Conservation (phyloP, 2,113 vertebrate genomes). For the Bubalus kerabau region DNA sequence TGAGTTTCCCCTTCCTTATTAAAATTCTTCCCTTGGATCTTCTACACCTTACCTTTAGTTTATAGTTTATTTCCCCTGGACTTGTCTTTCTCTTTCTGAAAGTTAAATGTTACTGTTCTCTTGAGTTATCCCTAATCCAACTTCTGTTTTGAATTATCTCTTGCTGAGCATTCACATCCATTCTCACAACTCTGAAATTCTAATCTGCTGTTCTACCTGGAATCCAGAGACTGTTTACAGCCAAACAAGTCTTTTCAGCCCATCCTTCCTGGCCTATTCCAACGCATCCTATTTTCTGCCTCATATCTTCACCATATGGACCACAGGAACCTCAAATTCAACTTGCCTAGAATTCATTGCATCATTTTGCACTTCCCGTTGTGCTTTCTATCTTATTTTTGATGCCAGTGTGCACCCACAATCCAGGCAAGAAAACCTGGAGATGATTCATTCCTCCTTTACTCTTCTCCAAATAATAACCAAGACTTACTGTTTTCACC, state of each 20-base stretch:
- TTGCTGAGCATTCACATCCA: background rate
- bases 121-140: background rate
- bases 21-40: background rate
- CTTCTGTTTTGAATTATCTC: background rate
- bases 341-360: background rate
- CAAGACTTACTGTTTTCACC: background rate
- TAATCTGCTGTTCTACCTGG: background rate
- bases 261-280: background rate
- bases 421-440: background rate
- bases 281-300: background rate
- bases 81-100: background rate
- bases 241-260: background rate
- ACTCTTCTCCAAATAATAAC: background rate
- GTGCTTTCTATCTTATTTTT: background rate
- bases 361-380: background rate
- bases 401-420: background rate
- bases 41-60: background rate
- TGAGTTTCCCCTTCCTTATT: background rate
- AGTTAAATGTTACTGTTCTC: background rate
- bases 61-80: background rate
- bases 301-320: background rate
- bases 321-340: background rate
- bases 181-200: background rate
- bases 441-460: background rate
- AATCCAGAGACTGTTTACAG: background rate